Base-by-base conservation (phyloP, 2,113 vertebrate genomes). In the Bubo bubo region DNA sequence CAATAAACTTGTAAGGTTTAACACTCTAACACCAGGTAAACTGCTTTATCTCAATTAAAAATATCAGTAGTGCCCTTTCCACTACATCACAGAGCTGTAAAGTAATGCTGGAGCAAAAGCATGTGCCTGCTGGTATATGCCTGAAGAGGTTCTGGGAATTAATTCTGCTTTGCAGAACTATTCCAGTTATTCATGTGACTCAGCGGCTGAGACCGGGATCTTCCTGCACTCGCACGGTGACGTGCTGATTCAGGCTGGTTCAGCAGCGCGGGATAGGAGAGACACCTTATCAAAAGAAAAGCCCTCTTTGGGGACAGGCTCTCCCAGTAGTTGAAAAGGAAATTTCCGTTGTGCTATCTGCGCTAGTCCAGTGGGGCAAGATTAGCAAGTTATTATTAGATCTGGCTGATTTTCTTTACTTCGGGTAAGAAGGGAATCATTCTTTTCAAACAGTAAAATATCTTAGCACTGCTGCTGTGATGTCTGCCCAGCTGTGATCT, bases 161-260 rank as follows among this genome's bases (percentile, higher is more conserved):
- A 95, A 98, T 97, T 94, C 95, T 98, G 97, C 96, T 97, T 97
- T 97, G 96, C 97, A 97, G 97, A 98, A 97, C 97, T 97, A 98
- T 98, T 98, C 98, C 98, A 98, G 98, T 98, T 98, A 98, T 98
- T 97, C 96, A 95, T 97, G 96, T 99, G 98, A 99, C 98, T 99
- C 98, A 99, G 98, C 93, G 93, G 91, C 96, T 91, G 95, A 97
- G 96, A 93, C 83, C 8, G 26, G 97, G 96, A 98, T 97, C 97
- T 96, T 98, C 97, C 97, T 98, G 96, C 93, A 63, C 97, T 98
- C 96, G 79, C 66, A 60, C 95, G 94, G 94, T 86, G 37, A 63
- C 62, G 88, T 96, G 98, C 98, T 98, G 98, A 98, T 96, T 98
- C 98, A 98, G 97, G 87, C 90, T 94, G 97, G 91, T 79, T 93